Base-by-base conservation (phyloP, 2,888 invertebrate genomes). In the Antheraea assamensis region DNA sequence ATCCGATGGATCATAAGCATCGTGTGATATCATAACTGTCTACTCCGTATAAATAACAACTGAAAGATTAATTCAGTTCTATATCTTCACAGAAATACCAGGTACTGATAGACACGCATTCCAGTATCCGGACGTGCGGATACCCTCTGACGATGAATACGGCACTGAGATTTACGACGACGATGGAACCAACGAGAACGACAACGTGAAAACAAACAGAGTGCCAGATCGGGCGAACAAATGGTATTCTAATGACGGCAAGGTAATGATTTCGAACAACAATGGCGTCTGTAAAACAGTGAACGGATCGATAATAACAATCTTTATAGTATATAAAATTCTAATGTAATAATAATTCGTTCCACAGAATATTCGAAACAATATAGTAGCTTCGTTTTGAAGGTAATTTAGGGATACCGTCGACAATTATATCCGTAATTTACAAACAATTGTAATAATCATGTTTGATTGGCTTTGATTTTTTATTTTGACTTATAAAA, bases 191-290 rank as follows among this genome's bases (percentile, higher is more conserved):
- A 75, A 81, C 30, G 90, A 89, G 21, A 85, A 80, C 31, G 88
- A 90, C 58, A 87, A 84, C 74, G 87, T 91, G 76, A 93, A 93
- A 77, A 93, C 88, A 78, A 95, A 95, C 80, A 85, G 94, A 74
- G 93, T 95, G 2, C 93, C 93, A 4, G 95, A 95, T 76, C 88
- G 92, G 27, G 94, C 95, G 5, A 95, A 95, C 82, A 95, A 95
- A 86, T 95, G 95, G 95, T 93, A 94, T 81, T 89, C 94, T 2
- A 94, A 90, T 74, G 93, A 93, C 72, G 92, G 92, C 19, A 93
- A 93, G 85, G 80, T 88, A 42, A 79, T 87, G 64, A 84, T 88
- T 58, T 82, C 85, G 17, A 86, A 84, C 72, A 79, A 87, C 10
- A 90, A 87, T 72, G 66, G 68, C 21, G 52, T 68, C 15, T 72